phyloP scores from a whole-genome alignment of 1,140 invertebrate genomes.

The Homalodisca vitripennis region DNA sequence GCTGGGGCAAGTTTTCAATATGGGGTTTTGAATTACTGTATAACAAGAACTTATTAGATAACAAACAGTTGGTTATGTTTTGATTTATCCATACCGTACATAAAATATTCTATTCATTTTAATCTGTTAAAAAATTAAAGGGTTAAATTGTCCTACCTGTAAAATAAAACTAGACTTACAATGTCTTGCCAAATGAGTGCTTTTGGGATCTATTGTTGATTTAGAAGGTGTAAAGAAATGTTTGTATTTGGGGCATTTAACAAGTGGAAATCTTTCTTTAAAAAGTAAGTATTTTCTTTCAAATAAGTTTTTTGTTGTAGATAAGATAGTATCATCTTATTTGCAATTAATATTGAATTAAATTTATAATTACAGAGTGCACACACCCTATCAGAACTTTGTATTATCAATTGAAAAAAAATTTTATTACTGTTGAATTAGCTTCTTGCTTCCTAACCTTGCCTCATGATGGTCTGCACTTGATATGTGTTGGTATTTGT shows the following conservation, averaged over 20 bases:
- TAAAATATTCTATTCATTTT: not conserved
- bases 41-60: not conserved
- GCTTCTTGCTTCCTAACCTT: too few species aligned
- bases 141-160: not conserved
- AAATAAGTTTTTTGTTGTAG: not conserved
- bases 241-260: slow-evolving; percentile 30
- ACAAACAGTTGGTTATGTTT: not conserved
- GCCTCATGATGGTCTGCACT: too few species aligned
- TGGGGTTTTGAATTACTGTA: not conserved
- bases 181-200: slow-evolving; percentile 37
- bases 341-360: not conserved
- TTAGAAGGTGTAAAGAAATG: slow-evolving; percentile 36
- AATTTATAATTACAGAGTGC: too few species aligned
- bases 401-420: not conserved
- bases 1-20: not conserved
- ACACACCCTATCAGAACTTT: too few species aligned
- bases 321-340: not conserved
- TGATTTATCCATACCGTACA: not conserved
- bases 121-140: not conserved
- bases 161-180: slow-evolving; percentile 6
- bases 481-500: too few species aligned
- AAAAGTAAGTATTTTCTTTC: not conserved
- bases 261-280: slow-evolving; percentile 12
- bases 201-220: slow-evolving; percentile 36
- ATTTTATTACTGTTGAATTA: too few species aligned